Conservation (phyloP, 2,113 vertebrate genomes). For the Cyanoderma ruficeps region DNA sequence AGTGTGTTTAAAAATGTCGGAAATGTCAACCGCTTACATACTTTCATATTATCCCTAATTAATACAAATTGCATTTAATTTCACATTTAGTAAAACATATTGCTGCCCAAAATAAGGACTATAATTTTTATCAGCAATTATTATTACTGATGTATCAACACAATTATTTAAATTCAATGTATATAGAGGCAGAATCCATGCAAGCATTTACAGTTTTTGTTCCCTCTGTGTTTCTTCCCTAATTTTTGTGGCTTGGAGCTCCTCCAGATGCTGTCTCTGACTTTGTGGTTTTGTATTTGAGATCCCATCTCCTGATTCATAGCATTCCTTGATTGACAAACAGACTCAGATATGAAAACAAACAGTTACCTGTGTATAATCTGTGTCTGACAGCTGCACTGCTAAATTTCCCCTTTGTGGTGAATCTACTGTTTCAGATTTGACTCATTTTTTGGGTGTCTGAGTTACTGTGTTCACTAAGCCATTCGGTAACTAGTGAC, state of each 20-base stretch:
- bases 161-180: slow-evolving; percentile 74
- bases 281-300: slow-evolving; percentile 84
- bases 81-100: slow-evolving; percentile 73
- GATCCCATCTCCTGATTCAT: slow-evolving; percentile 81
- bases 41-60: slow-evolving; percentile 69
- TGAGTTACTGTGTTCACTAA: background rate
- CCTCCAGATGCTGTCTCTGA: slow-evolving; percentile 78
- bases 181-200: slow-evolving; percentile 60
- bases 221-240: slow-evolving; percentile 72
- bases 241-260: slow-evolving; percentile 90
- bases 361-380: slow-evolving; percentile 81
- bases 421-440: background rate
- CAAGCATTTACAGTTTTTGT: slow-evolving; percentile 61
- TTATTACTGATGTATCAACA: slow-evolving; percentile 72
- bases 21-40: slow-evolving; percentile 66
- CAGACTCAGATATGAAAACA: slow-evolving; percentile 86
- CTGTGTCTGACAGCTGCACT: slow-evolving; percentile 75
- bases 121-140: slow-evolving; percentile 73
- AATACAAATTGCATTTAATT: slow-evolving; percentile 69
- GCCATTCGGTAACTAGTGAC: background rate
- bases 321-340: slow-evolving; percentile 86
- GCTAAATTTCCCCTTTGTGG: background rate
- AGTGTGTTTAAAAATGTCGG: slow-evolving; percentile 59
- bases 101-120: slow-evolving; percentile 70
- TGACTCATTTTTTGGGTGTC: background rate